Evolutionary conservation across 2,888 invertebrate genomes (phyloP).

Genomic region (Amiota minor): DNA sequence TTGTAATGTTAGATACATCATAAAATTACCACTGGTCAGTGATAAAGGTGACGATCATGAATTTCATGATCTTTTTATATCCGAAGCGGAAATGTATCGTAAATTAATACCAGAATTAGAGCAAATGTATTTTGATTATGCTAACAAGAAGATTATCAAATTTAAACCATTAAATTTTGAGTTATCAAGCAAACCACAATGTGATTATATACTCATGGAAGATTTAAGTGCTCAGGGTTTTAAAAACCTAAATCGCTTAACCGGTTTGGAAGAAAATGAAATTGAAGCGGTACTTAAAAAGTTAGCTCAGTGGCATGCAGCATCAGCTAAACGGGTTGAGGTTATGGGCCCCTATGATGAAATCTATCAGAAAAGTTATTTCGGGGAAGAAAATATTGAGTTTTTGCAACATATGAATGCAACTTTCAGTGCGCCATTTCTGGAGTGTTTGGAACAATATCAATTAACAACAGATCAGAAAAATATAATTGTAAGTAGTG

Average conservation of each 20-base stretch:
- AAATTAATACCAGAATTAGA: conserved; percentile 62
- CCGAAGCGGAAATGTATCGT: conserved; percentile 60
- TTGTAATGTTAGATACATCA: conserved; percentile 51
- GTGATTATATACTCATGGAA: conserved; percentile 62
- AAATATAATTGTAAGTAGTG: conserved; percentile 55
- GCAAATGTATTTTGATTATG: conserved; percentile 47
- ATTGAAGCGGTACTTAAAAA: conserved; percentile 58
- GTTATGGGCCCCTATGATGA: conserved; percentile 52
- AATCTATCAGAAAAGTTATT: conserved; percentile 43
- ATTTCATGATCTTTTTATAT: conserved; percentile 50
- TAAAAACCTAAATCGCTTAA: conserved; percentile 54
- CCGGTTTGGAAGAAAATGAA: conserved; percentile 59
- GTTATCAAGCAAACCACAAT: conserved; percentile 44
- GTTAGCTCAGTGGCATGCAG: conserved; percentile 68
- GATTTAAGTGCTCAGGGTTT: conserved; percentile 56
- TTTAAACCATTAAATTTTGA: conserved; percentile 57
- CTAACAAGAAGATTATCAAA: conserved; percentile 39
- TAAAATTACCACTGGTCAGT: conserved; percentile 58
- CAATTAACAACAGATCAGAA: conserved; percentile 47
- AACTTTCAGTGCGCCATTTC: conserved; percentile 46
- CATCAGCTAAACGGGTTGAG: conserved; percentile 56
- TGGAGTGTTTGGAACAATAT: conserved; percentile 51
- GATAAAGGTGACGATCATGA: conserved; percentile 51
- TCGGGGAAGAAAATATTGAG: conserved; percentile 43
- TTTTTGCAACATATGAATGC: conserved; percentile 47